Evolutionary conservation across 2,888 invertebrate species (phyloP), one percentile per base, ranked within the genome.

Genomic region (Trisateles emortualis): DNA sequence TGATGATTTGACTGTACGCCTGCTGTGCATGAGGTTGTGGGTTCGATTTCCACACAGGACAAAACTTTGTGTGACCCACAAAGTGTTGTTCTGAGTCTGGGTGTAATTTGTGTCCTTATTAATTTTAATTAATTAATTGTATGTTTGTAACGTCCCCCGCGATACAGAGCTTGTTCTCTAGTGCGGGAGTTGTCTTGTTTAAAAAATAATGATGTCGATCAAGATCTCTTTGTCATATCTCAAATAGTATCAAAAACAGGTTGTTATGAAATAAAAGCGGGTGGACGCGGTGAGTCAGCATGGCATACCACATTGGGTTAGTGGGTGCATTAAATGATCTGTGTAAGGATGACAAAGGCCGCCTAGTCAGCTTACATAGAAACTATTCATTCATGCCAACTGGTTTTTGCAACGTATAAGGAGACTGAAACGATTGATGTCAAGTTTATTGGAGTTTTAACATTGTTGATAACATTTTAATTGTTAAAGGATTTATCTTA

Each of bases 261-360:
- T 59, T 60, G 42, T 66, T 64, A 64, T 50, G 53, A 62, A 68
- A 68, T 64, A 64, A 67, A 67, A 64, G 61, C 60, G 16, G 29
- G 29, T 17, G 33, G 33, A 17, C n/a, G n/a, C 38, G 53, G 46
- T 43, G 51, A 36, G 39, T 51, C 42, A 51, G 39, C 9, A 10
- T 13, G 6, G 30, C 60, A 61, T 68, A 58, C 70, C 68, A 53
- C 63, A 38, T 42, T 26, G 24, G 39, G 44, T 40, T 40, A 51
- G 51, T 68, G 62, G 64, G 67, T 67, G 65, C 68, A 72, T 77
- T 70, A 70, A 67, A 65, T 65, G 39, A 43, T 45, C 74, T 71
- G 52, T 66, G 74, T 66, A 74, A 73, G 75, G 78, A 56, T 54
- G 40, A 62, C 64, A 72, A 73, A 81, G 79, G 81, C 65, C 78